phyloP scores from a whole-genome alignment of 2,113 vertebrate species.

The Dasyurus viverrinus region DNA sequence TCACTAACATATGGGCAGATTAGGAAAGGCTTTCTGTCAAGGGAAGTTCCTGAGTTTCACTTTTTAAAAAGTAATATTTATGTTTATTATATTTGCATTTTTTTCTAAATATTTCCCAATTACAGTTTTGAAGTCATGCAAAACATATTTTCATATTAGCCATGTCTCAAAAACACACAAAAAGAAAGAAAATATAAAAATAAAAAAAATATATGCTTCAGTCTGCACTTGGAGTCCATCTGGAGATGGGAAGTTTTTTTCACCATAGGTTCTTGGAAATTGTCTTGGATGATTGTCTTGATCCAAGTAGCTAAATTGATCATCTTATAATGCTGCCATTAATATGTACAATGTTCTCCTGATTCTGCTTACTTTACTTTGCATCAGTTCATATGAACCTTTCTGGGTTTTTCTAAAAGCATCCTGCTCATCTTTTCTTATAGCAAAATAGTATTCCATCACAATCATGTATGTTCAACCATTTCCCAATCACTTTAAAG shows the following conservation, averaged over 20 bases:
- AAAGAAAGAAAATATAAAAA: not conserved
- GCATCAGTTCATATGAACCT: not conserved
- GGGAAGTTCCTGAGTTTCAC: not conserved
- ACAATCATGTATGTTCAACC: not conserved
- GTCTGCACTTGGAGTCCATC: not conserved
- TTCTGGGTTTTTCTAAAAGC: not conserved
- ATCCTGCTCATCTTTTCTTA: not conserved
- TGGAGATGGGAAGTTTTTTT: not conserved
- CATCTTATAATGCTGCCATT: not conserved
- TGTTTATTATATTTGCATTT: not conserved
- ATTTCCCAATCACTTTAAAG: not conserved
- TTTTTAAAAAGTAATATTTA: not conserved
- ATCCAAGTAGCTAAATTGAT: not conserved
- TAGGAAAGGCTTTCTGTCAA: not conserved
- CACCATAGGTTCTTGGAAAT: not conserved
- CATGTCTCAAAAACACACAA: not conserved
- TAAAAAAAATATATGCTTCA: not conserved
- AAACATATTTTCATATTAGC: not conserved
- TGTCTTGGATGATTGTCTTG: not conserved
- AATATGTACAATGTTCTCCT: not conserved
- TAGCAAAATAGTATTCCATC: not conserved
- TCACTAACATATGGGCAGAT: not conserved
- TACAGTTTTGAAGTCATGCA: not conserved
- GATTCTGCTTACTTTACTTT: not conserved
- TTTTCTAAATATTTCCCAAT: not conserved